A percentile compares a stretch with the other conserved stretches of the same genome.
These are phyloP conservation scores for Otolemur garnettii DNA, from an alignment of 2,113 vertebrate species.

Conservation along the genomic window DNA sequence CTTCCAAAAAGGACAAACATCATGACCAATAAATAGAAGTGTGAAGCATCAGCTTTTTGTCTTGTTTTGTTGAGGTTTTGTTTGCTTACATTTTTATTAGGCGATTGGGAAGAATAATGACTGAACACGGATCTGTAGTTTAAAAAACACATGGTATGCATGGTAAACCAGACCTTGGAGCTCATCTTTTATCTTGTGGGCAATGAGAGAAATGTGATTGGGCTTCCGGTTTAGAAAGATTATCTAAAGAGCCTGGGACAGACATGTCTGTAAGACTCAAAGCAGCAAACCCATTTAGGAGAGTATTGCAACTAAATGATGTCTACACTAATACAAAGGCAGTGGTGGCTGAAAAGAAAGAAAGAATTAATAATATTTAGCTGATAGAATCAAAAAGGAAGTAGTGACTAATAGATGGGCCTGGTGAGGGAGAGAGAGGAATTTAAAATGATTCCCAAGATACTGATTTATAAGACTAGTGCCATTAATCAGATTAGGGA, in stretches of 20 bases:
- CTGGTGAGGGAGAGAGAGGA: not conserved
- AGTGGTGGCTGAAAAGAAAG: not conserved
- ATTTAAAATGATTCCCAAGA: conserved; percentile 20
- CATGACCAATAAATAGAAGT: not conserved
- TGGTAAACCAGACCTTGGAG: not conserved
- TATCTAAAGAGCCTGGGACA: not conserved
- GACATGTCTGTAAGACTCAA: conserved; percentile 18
- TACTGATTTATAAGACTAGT: conserved; percentile 31
- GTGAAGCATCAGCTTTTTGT: not conserved
- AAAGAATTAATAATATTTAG: conserved; percentile 33
- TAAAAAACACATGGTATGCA: not conserved
- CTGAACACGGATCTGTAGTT: not conserved
- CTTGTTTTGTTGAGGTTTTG: not conserved
- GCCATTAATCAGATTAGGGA: not conserved
- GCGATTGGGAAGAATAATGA: not conserved
- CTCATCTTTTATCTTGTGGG: not conserved
- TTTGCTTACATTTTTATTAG: conserved; percentile 23
- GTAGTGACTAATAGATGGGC: not conserved
- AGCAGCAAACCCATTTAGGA: not conserved
- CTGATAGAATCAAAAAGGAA: not conserved
- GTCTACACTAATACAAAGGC: not conserved
- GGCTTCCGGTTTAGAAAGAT: conserved; percentile 24
- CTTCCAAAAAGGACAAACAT: not conserved
- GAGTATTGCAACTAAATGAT: not conserved
- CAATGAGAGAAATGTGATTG: not conserved